Percentiles rank a stretch among this genome's conserved stretches.
These are phyloP conservation scores for Pseudopodoces humilis DNA, from an alignment of 2,113 vertebrate species.

Conservation along the genomic window DNA sequence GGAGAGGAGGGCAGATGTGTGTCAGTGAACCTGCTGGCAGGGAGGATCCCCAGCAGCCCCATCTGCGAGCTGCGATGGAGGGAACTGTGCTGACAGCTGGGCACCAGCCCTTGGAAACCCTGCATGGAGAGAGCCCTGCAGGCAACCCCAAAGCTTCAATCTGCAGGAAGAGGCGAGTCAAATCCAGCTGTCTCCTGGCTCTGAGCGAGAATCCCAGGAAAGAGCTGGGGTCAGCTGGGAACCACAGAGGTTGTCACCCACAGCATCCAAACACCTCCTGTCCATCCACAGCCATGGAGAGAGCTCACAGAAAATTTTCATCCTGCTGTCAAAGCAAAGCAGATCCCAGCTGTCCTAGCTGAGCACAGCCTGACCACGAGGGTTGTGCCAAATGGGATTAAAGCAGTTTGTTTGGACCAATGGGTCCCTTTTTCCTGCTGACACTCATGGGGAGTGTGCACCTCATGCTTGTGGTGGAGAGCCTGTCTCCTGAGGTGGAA, in stretches of 20 bases:
- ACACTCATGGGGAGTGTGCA: rapidly evolving
- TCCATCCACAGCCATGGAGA: not conserved
- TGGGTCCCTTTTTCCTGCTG: not conserved
- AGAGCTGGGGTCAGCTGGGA: not conserved
- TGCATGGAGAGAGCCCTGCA: not conserved
- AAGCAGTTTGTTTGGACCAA: not conserved
- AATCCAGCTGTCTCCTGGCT: not conserved
- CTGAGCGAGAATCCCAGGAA: not conserved
- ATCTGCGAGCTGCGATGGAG: not conserved
- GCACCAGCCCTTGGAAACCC: not conserved
- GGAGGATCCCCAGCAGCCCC: not conserved
- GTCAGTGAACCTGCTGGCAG: not conserved
- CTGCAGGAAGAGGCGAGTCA: not conserved
- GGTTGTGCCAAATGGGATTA: not conserved
- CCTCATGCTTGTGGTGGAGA: not conserved
- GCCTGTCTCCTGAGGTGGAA: not conserved
- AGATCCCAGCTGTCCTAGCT: not conserved
- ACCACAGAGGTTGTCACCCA: rapidly evolving
- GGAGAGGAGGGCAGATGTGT: not conserved
- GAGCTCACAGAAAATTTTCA: not conserved
- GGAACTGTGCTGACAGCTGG: not conserved
- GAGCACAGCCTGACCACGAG: not conserved
- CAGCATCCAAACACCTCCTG: not conserved
- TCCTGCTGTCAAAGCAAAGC: not conserved
- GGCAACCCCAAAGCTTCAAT: not conserved